Evolutionary conservation across 2,888 invertebrate species (phyloP).

Genomic region (Cheilosia vulpina): DNA sequence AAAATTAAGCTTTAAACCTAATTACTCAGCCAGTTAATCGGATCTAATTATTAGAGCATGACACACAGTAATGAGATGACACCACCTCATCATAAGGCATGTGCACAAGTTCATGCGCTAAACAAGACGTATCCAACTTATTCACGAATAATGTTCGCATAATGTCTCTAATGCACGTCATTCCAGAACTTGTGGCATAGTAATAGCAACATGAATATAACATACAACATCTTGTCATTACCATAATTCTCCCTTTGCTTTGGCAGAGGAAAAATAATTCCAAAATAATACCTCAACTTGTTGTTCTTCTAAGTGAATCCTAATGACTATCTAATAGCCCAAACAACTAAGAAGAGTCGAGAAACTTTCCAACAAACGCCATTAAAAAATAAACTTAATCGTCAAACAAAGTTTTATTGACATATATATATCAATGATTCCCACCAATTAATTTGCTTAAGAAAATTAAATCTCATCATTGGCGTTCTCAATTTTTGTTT

Average conservation of each 20-base stretch:
- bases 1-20: conserved; percentile 27
- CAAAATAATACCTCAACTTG: neutral
- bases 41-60: conserved; percentile 50
- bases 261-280: too few relatives aligned
- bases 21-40: conserved; percentile 57
- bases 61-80: conserved; percentile 44
- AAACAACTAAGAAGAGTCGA: neutral
- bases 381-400: conserved; percentile 35
- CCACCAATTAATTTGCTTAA: conserved; percentile 29
- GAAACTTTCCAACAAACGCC: conserved; percentile 4
- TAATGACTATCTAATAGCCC: conserved; percentile 40
- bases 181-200: neutral
- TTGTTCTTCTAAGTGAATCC: conserved; percentile 17
- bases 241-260: conserved; percentile 25
- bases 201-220: conserved; percentile 7
- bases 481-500: neutral
- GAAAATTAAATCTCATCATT: neutral
- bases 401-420: conserved; percentile 11
- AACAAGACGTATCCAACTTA: conserved; percentile 18
- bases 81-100: conserved; percentile 12
- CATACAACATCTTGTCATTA: conserved; percentile 47
- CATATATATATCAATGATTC: conserved; percentile 40
- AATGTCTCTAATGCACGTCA: conserved; percentile 49
- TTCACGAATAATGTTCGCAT: conserved; percentile 46
- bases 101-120: conserved; percentile 44